Evolutionary conservation across 2,888 invertebrate species (phyloP), one percentile per base, ranked within the genome.

Genomic region (Platycnemis pennipes): DNA sequence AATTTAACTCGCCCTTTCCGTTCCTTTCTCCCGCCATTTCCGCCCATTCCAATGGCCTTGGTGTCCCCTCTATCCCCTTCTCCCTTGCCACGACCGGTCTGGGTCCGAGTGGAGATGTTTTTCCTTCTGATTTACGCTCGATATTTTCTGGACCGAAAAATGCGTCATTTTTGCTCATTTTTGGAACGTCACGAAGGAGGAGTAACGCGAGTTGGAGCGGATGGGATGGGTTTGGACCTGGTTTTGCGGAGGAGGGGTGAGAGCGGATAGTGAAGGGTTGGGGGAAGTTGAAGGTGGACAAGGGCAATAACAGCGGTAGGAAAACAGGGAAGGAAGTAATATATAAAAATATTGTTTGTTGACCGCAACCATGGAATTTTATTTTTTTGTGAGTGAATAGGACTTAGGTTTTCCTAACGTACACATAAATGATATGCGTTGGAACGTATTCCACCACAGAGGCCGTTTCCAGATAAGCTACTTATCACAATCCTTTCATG

Each of bases 91-190:
- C n/a, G 49, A n/a, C 0, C 22, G 44, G 91, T 91, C 11, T 69
- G 22, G 26, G 44, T 91, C 49, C 37, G 42, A 56, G 44, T 11
- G 16, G 69, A 53, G 53, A 56, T 4, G 44, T 69, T 91, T 91
- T 87, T 46, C 37, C 42, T 49, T 56, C 56, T 89, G 89, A 89
- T 89, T 89, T 89, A 91, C 44, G 63, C 44, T 63, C 91, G 63
- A 63, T 89, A 91, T 91, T 91, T 91, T 31, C 69, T 91, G 89
- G 56, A 56, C 89, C 89, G 89, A 89, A 53, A 89, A 89, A 89
- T 89, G 56, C 89, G 89, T 89, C 89, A 89, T 89, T 89, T 89
- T 89, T 89, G 89, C 89, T 37, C 86, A 86, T 86, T 86, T 86
- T 86, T 86, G 86, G 42, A 19, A 53, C 56, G 89, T 89, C 89